Percentiles rank a stretch among this genome's conserved stretches.
phyloP scores from a whole-genome alignment of 2,888 invertebrate genomes.

The Agonopterix arenella region DNA sequence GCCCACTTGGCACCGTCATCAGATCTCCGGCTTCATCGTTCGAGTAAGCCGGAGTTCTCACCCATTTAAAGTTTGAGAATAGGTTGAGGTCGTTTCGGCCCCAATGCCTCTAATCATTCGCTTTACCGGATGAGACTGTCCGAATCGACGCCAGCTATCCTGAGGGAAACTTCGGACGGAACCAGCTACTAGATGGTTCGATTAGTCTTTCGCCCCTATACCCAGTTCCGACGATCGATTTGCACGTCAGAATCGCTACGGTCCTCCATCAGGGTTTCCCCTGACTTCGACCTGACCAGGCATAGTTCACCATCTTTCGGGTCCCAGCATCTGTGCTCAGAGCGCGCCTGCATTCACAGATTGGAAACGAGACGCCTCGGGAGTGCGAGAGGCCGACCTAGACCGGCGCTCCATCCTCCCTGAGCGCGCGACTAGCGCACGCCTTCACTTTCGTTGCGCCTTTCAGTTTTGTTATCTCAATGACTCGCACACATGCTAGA shows the following conservation, averaged over 20 bases:
- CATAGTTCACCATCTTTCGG: not conserved
- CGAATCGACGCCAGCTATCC: slow-evolving; percentile 77
- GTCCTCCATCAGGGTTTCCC: slow-evolving; percentile 41
- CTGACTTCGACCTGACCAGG: not conserved
- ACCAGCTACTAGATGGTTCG: slow-evolving; percentile 88
- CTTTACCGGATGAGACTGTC: slow-evolving; percentile 82
- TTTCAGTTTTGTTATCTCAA: slow-evolving; percentile 76
- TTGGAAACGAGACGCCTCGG: slow-evolving; percentile 74
- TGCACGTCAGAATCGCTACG: slow-evolving; percentile 87
- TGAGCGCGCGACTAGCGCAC: slow-evolving; percentile 36
- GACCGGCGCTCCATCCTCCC: slow-evolving; percentile 60
- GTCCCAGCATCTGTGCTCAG: no score
- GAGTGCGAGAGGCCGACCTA: slow-evolving; percentile 66
- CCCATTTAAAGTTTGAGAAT: slow-evolving; percentile 88
- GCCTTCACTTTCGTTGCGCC: slow-evolving; percentile 82
- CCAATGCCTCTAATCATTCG: slow-evolving; percentile 85
- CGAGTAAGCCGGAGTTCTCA: slow-evolving; percentile 80
- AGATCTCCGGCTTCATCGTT: slow-evolving; percentile 69
- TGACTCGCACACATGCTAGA: slow-evolving; percentile 79
- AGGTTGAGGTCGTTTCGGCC: slow-evolving; percentile 83
- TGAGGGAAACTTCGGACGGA: slow-evolving; percentile 86
- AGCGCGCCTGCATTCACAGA: slow-evolving; percentile 17
- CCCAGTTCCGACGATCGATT: slow-evolving; percentile 87
- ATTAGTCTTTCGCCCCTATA: slow-evolving; percentile 85
- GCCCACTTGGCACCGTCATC: slow-evolving; percentile 81